A percentile compares a stretch with the other conserved stretches of the same genome.
phyloP scores from a whole-genome alignment of 1,140 invertebrate species.

The Drosophila triauraria region DNA sequence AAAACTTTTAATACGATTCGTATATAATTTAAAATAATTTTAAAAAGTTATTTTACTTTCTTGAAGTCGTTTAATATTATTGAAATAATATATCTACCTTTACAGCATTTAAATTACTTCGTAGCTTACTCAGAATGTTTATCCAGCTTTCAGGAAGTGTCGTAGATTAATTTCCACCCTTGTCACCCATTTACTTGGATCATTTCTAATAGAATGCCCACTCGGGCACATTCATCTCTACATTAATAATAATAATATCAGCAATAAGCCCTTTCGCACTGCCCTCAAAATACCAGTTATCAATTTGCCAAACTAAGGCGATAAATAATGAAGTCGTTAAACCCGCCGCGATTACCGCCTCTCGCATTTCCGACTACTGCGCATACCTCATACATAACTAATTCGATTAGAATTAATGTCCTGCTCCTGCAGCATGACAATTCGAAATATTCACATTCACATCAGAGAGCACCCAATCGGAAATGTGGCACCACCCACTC shows the following conservation, averaged over 20 bases:
- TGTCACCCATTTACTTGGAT: neutral
- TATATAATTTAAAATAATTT: too few species aligned
- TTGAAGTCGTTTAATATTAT: neutral
- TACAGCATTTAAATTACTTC: neutral
- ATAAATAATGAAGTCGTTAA: conserved; percentile 47
- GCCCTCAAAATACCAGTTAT: conserved; percentile 15
- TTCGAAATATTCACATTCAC: conserved; percentile 35
- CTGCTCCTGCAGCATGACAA: conserved; percentile 39
- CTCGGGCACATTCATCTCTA: neutral
- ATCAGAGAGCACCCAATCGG: conserved; percentile 20
- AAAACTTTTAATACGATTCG: neutral
- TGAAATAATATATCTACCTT: neutral
- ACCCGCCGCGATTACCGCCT: conserved; percentile 38
- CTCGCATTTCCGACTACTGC: conserved; percentile 38
- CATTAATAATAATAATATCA: conserved; percentile 41
- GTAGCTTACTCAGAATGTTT: neutral
- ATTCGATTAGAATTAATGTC: conserved; percentile 62
- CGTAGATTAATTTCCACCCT: neutral
- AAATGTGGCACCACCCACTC: conserved; percentile 37
- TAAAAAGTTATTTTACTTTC: too few species aligned
- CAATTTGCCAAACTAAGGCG: conserved; percentile 29
- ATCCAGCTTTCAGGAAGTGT: neutral
- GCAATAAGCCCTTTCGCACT: conserved; percentile 19
- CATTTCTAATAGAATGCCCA: neutral
- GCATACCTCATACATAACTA: conserved; percentile 55